Base-by-base conservation (phyloP, 2,888 invertebrate genomes). In the Cheilosia urbana region DNA sequence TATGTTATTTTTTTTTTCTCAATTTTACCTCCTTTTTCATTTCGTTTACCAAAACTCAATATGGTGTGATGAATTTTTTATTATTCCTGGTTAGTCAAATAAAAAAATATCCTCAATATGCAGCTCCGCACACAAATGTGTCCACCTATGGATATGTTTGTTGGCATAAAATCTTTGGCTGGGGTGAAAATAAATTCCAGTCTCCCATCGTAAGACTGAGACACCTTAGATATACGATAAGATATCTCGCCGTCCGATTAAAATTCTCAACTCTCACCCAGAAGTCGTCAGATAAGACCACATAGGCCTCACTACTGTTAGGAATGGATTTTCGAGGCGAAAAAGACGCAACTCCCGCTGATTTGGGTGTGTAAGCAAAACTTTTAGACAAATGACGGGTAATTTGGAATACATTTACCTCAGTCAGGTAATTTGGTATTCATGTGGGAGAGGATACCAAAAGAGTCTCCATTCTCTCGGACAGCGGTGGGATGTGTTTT, bases 311-410 rank as follows among this genome's bases (percentile, higher is more conserved):
- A 27, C 42, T 42, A 17, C 34, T 37, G n/a, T 42, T 19, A 6
- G 53, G 17, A 30, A 11, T 13, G 21, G 27, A 53, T 55, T 17
- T 55, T 17, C 11, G 37, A 42, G 37, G 15, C 30, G 53, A 37
- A 49, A 21, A 11, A 11, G n/a, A 17, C 15, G 30, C 30, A 13
- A 21, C 19, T 4, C 7, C 19, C 13, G 24, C n/a, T 47, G 47
- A 34, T 37, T 34, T 57, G 47, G 15, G 47, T 40, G 49, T 37
- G 9, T 7, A 30, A 42, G 47, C 19, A 57, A 47, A 49, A 57
- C 75, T 65, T 51, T 75, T 57, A 47, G 37, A 65, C 65, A 75
- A 75, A 75, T 75, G 75, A 65, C 24, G 47, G 47, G 55, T 65
- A 65, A 65, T 73, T 53, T 63, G 34, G 62, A 45, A 73, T 62